Base-by-base conservation (phyloP, 2,113 vertebrate genomes). In the Pseudois nayaur region DNA sequence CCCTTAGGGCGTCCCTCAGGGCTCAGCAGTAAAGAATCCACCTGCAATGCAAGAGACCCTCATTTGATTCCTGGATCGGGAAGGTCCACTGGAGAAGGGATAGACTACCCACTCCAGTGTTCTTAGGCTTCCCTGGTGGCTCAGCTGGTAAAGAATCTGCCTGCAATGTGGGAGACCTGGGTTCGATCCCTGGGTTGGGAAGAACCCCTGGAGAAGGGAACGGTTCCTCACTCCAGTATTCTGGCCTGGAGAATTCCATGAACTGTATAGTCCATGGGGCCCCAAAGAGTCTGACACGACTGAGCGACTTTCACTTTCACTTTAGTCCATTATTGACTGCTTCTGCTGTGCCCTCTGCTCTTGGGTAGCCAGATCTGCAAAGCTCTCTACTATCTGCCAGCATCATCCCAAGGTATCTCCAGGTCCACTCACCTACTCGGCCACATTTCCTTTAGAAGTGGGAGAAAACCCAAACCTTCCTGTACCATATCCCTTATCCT, bases 11-110 rank as follows among this genome's bases (percentile, higher is more conserved):
- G 2, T 40, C 67, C 67, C 19, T 10, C 3, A 0, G 12, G 19
- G 67, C n/a, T 71, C 67, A 40, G 5, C n/a, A 5, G 67, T 71
- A 40, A 71, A 40, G 67, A 40, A 71, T 71, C 19, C 17, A 3
- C n/a, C 67, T 40, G n/a, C 67, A 71, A 21, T 12, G 67, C n/a
- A 40, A 21, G 67, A 71, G 67, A 40, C 10, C 10, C 19, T 5
- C 5, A 0, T 71, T 40, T 36, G 3, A 71, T 71, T 71, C 19
- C 21, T 40, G n/a, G n/a, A 10, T 71, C 1, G 0, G 17, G 19
- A 40, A 71, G 67, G 36, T 40, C 67, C 19, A 12, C 67, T 40
- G n/a, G 10, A 71, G 19, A 71, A 71, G n/a, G 67, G 67, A 71
- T 23, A 40, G 19, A 6, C 67, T 71, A 11, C n/a, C 67, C n/a